phyloP scores from a whole-genome alignment of 2,888 invertebrate genomes.

The Leptura quadrifasciata region DNA sequence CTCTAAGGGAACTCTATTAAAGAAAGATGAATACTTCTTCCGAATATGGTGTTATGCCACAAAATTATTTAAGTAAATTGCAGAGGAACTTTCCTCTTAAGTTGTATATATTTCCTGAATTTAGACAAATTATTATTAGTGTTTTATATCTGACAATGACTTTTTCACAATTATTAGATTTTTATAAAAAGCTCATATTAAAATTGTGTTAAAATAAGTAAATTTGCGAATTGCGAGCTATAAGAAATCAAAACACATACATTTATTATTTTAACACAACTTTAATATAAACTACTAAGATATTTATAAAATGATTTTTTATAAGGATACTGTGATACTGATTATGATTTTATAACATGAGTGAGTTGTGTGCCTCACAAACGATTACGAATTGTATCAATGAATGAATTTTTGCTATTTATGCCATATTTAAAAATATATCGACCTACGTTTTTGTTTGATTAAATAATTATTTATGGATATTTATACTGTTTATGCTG shows the following conservation, averaged over 20 bases:
- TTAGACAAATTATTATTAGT: slow-evolving; percentile 53
- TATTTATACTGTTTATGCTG: slow-evolving; percentile 55
- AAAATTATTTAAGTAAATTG: slow-evolving; percentile 84
- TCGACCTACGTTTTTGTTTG: slow-evolving; percentile 51
- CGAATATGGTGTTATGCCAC: slow-evolving; percentile 92
- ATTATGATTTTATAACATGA: slow-evolving; percentile 51
- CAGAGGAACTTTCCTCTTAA: slow-evolving; percentile 44
- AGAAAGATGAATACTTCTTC: slow-evolving; percentile 97
- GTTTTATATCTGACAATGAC: slow-evolving; percentile 55
- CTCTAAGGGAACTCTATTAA: slow-evolving; percentile 88
- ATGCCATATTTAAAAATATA: slow-evolving; percentile 44
- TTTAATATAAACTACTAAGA: slow-evolving; percentile 52
- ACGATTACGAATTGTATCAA: slow-evolving; percentile 49
- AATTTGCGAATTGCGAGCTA: slow-evolving; percentile 62
- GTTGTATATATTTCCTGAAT: slow-evolving; percentile 63
- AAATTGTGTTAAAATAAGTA: slow-evolving; percentile 47
- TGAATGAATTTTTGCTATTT: slow-evolving; percentile 41
- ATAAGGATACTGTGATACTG: slow-evolving; percentile 66
- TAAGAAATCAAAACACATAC: slow-evolving; percentile 40
- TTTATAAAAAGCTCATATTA: slow-evolving; percentile 44
- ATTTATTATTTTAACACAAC: slow-evolving; percentile 46
- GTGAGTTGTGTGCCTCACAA: slow-evolving; percentile 51
- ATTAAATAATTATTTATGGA: slow-evolving; percentile 55
- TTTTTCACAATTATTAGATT: slow-evolving; percentile 47
- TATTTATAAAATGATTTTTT: slow-evolving; percentile 44